Percentiles rank a stretch among this genome's conserved stretches.
Evolutionary conservation across 2,888 invertebrate genomes (phyloP).

Genomic region (Tetragonula carbonaria): DNA sequence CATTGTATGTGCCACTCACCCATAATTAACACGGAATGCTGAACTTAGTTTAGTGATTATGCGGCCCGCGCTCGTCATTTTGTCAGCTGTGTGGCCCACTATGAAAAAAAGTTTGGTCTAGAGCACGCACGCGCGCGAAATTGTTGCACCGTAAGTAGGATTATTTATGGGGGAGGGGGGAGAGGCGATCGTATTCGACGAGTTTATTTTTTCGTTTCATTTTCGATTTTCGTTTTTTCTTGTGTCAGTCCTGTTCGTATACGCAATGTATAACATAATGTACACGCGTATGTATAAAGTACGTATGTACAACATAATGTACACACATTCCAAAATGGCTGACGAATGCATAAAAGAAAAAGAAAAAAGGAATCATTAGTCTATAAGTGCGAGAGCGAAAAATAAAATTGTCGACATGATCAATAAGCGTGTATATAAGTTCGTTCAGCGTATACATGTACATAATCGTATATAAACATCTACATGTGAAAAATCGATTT

Average conservation of each 20-base stretch:
- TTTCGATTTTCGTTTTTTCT: no score
- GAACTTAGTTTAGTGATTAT: no score
- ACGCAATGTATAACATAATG: neutral
- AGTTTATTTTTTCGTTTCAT: neutral
- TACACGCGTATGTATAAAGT: neutral
- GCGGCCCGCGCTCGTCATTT: no score
- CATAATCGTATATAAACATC: neutral
- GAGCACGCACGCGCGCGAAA: constrained; percentile 27
- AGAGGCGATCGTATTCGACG: constrained; percentile 9
- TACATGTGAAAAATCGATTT: constrained; percentile 53
- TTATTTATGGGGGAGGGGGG: constrained; percentile 4
- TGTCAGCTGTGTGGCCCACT: no score
- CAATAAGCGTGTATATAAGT: neutral
- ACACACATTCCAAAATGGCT: neutral
- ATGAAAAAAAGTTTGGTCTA: neutral
- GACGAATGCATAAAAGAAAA: neutral
- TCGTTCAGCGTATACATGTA: neutral
- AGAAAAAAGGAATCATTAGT: neutral
- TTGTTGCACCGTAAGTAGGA: constrained; percentile 42
- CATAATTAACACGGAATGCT: no score
- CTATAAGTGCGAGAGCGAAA: neutral
- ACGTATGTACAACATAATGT: neutral
- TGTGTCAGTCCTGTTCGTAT: neutral
- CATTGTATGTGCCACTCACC: no score
- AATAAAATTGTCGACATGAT: neutral